phyloP scores from a whole-genome alignment of 2,113 vertebrate species.

The Sorex araneus region DNA sequence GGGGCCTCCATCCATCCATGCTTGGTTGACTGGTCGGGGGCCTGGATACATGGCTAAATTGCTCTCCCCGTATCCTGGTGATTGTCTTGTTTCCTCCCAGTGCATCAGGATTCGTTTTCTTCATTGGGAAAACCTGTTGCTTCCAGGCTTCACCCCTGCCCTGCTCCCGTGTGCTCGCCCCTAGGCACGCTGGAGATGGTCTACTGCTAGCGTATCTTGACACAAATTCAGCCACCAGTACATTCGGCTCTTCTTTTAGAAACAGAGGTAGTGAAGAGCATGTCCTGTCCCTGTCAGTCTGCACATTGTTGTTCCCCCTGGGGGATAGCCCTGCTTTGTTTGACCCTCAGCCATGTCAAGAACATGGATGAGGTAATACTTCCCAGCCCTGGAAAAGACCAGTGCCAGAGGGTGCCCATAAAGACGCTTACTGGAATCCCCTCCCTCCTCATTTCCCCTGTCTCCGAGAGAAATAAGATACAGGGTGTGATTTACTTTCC shows the following conservation, averaged over 20 bases:
- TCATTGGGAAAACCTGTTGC: neutral
- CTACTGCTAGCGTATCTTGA: neutral
- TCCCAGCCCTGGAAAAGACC: neutral
- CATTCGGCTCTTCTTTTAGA: neutral
- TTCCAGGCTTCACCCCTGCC: neutral
- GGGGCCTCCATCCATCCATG: accelerated
- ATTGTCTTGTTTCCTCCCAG: neutral
- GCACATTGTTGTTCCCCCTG: neutral
- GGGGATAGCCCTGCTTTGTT: neutral
- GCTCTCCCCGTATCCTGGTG: neutral
- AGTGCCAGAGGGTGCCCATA: neutral
- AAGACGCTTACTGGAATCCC: neutral
- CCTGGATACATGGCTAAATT: neutral
- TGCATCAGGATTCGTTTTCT: neutral
- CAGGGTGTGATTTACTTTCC: slow-evolving; percentile 10
- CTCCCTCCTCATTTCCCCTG: neutral
- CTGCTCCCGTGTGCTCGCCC: too few relatives aligned
- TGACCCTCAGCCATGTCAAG: neutral
- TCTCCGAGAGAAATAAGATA: slow-evolving; percentile 25
- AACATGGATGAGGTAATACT: neutral
- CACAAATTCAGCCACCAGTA: neutral
- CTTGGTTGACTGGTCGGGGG: neutral
- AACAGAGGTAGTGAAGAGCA: accelerated
- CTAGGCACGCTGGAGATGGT: neutral
- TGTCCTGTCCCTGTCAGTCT: neutral